A percentile compares a stretch with the other conserved stretches of the same genome.
phyloP scores from a whole-genome alignment of 2,797 vertebrate species.

The Micrastur ruficollis region DNA sequence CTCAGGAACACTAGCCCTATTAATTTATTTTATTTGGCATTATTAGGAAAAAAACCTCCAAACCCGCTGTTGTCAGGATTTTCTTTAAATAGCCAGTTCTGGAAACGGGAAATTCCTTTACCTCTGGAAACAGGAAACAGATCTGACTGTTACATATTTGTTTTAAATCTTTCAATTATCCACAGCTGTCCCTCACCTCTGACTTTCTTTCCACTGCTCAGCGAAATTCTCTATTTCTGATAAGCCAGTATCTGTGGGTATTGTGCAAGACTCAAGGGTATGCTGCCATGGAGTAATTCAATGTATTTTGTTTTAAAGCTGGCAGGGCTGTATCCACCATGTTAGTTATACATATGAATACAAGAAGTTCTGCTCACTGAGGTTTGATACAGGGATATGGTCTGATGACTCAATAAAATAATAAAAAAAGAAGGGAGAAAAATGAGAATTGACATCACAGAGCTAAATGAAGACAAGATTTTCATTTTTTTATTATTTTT shows the following conservation, averaged over 20 bases:
- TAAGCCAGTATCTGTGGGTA: not conserved
- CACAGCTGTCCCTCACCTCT: not conserved
- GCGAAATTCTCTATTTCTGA: not conserved
- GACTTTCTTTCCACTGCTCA: not conserved
- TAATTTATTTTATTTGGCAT: slow-evolving; percentile 46
- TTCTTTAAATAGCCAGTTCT: slow-evolving; percentile 49
- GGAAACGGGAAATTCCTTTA: slow-evolving; percentile 59
- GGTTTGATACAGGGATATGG: not conserved
- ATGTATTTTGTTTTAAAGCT: not conserved
- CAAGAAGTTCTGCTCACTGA: not conserved
- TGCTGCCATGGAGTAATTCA: not conserved
- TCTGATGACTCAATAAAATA: not conserved
- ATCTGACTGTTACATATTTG: not conserved
- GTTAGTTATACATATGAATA: not conserved
- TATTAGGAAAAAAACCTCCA: not conserved
- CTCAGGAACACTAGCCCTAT: not conserved
- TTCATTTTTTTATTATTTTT: not conserved
- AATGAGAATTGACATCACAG: not conserved
- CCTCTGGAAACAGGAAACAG: slow-evolving; percentile 44
- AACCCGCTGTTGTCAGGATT: not conserved
- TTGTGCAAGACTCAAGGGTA: not conserved
- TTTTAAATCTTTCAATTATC: slow-evolving; percentile 23
- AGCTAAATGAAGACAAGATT: not conserved
- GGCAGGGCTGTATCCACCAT: not conserved
- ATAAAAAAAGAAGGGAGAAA: not conserved